Evolutionary conservation across 2,797 vertebrate species (phyloP), one percentile per base, ranked within the genome.

Genomic region (Dermochelys coriacea): DNA sequence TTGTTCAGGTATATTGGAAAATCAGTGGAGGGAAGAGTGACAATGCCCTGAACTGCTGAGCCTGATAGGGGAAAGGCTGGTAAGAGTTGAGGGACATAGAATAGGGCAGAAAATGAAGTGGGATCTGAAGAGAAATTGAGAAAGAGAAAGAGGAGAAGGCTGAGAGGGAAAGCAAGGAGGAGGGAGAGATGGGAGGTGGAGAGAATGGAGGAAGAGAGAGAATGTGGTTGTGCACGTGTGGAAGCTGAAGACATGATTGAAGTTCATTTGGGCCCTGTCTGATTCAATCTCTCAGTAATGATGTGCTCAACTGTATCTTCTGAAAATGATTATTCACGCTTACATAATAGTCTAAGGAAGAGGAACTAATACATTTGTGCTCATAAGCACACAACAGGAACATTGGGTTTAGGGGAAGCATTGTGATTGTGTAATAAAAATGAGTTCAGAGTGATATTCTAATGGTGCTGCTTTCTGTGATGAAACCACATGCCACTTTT

Each of bases 231-330:
- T 52, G 77, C 1, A 12, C 74, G 4, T 0, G 0, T 85, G 51
- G 50, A 86, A 89, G 64, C 16, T 91, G 37, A 64, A 81, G 50
- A 93, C 78, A 82, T 52, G 91, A 11, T 18, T 81, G 71, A 14
- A 91, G 57, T 82, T 94, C 49, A 83, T 27, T 27, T 87, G 90
- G 51, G 55, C 2, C 9, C 19, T 61, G 68, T 87, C 93, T 85
- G 77, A 54, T 92, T 96, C 71, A 84, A 41, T 80, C n/a, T 57
- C 75, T 37, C 83, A 88, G 94, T 96, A 96, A 51, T 0, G 3
- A 61, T 84, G 86, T 88, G 83, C 75, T 95, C 79, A 77, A 91
- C 83, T 82, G 27, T 89, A 89, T 74, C 61, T 95, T 45, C 80
- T 95, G 87, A 84, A 93, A 95, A 91, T 7, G 19, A 80, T 85